phyloP scores from a whole-genome alignment of 2,797 vertebrate species.

The Pseudochirops cupreus region DNA sequence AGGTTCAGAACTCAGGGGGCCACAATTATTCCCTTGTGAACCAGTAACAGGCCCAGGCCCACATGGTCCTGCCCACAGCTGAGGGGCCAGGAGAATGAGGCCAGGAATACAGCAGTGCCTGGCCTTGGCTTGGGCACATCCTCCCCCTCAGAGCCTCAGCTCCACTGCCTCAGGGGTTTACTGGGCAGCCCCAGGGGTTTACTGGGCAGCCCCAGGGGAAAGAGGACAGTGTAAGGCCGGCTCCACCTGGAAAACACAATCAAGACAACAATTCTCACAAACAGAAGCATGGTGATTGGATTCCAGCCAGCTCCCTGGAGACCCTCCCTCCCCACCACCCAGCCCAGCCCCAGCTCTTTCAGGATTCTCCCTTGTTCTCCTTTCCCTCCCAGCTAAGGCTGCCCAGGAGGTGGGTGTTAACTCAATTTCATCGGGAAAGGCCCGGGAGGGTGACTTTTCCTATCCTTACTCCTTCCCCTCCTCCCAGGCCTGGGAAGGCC shows the following conservation, averaged over 20 bases:
- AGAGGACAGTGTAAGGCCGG: neutral
- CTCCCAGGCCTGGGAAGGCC: neutral
- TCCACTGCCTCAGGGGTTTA: neutral
- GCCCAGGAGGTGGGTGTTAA: neutral
- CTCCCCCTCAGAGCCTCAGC: neutral
- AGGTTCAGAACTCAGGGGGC: rapidly evolving
- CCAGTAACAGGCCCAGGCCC: neutral
- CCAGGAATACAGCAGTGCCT: neutral
- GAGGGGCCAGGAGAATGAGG: neutral
- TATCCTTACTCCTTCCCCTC: neutral
- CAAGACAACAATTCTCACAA: neutral
- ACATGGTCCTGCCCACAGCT: neutral
- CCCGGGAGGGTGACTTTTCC: neutral
- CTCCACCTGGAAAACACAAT: neutral
- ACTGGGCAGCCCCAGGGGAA: neutral
- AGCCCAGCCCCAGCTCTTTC: neutral
- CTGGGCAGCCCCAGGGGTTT: neutral
- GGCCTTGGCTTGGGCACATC: neutral
- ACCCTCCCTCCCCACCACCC: neutral
- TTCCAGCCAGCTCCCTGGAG: neutral
- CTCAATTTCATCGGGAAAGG: neutral
- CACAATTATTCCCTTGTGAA: neutral
- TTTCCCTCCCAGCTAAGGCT: neutral
- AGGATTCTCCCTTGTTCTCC: neutral
- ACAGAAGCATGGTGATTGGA: neutral